Evolutionary conservation across 2,113 vertebrate genomes (phyloP), one percentile per base, ranked within the genome.

Genomic region (Galemys pyrenaicus): DNA sequence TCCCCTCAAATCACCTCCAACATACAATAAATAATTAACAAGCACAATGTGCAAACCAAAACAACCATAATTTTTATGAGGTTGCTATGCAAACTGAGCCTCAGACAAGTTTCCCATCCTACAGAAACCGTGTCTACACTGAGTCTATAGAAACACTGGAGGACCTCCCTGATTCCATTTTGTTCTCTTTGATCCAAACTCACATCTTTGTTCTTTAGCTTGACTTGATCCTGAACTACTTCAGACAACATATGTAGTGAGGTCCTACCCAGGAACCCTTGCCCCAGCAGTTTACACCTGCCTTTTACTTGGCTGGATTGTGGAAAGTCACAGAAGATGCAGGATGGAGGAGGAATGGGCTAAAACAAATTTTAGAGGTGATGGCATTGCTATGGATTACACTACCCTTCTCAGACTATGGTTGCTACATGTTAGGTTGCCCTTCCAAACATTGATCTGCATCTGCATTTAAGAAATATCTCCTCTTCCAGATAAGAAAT

Each of bases 1-100:
- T 60, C 49, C 8, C n/a, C 28, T 44, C 32, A 70, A 12, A 39
- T 65, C 83, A 54, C 49, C 51, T 75, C 67, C 41, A 90, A 84
- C 67, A 93, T 51, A 37, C 11, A 56, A 51, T 91, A 94, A 91
- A 91, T 46, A 87, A 65, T 83, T 91, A 92, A 65, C 51, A 96
- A 91, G 70, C 17, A 81, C 16, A 83, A 87, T 44, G 68, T 35
- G 41, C 39, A 92, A 93, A 73, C 46, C 51, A n/a, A 77, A 88
- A 54, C 68, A 93, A 49, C 19, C 15, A 26, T 32, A 68, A 35
- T 39, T 56, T 51, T 5, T 92, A 90, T 73, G 78, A 77, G n/a
- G 5, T 73, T 77, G 35, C 15, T 78, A 30, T 41, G 30, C 28
- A 68, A 87, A 89, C 37, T 49, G 73, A 51, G 6, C 26, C 39